Evolutionary conservation across 2,797 vertebrate genomes (phyloP).

Genomic region (Lepus oiostolus): DNA sequence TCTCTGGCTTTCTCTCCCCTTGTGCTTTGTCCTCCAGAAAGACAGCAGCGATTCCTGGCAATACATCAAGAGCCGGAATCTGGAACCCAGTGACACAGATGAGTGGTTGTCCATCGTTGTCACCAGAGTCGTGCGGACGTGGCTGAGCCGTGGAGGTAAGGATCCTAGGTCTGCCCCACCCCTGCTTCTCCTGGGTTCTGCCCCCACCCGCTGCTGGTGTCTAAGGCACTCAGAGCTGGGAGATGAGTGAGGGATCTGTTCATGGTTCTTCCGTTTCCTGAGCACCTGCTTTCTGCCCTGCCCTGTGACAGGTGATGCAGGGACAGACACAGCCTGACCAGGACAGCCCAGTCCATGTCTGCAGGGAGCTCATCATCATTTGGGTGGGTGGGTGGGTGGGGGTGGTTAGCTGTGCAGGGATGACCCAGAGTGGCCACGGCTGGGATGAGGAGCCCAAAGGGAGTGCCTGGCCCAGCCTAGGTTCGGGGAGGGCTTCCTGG

Average conservation of each 20-base stretch:
- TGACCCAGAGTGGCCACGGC: too few species aligned
- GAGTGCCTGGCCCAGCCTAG: neutral
- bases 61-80: constrained; percentile 90
- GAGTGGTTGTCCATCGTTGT: constrained; percentile 95
- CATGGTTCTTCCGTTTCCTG: neutral
- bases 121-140: constrained; percentile 90
- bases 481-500: neutral
- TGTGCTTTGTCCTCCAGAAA: constrained; percentile 63
- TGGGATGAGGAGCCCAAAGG: neutral
- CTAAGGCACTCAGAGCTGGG: neutral
- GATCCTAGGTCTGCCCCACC: neutral
- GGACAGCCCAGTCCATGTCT: neutral
- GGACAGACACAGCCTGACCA: neutral
- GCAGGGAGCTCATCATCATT: neutral
- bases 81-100: constrained; percentile 79
- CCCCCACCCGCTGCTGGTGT: neutral
- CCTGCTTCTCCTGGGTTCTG: neutral
- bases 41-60: constrained; percentile 81
- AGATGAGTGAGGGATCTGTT: neutral
- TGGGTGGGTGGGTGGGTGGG: too few species aligned
- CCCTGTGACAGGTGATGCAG: neutral
- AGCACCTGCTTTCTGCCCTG: neutral
- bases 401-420: neutral
- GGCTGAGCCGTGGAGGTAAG: constrained; percentile 89
- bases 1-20: neutral